Percentiles rank a stretch among this genome's conserved stretches.
These are phyloP conservation scores for Macrosoma leucophasiata DNA, from an alignment of 2,888 invertebrate genomes.

Conservation along the genomic window DNA sequence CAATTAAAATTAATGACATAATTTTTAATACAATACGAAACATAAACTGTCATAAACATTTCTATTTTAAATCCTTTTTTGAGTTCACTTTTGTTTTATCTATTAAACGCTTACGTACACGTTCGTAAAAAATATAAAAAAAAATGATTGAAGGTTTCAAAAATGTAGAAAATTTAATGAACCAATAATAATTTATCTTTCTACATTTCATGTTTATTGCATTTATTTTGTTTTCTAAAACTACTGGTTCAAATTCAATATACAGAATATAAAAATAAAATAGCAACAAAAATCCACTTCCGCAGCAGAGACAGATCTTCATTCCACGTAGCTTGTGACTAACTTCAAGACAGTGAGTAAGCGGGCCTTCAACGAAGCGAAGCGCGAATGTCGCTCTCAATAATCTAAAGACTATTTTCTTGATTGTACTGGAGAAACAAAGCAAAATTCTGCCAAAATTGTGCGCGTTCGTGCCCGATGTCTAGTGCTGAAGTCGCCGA, in stretches of 20 bases:
- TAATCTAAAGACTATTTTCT: conserved; percentile 64
- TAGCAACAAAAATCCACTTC: conserved; percentile 34
- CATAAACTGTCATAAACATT: no score
- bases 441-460: conserved; percentile 74
- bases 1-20: no score
- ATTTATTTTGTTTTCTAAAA: no score
- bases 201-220: no score
- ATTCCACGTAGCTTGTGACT: conserved; percentile 55
- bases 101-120: no score
- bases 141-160: no score
- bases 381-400: conserved; percentile 68
- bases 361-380: conserved; percentile 51
- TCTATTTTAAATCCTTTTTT: no score
- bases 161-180: no score
- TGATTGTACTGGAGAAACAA: conserved; percentile 59
- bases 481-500: conserved; percentile 94
- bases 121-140: no score
- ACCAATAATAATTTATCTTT: no score
- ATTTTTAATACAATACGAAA: no score
- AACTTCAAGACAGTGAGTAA: conserved; percentile 74
- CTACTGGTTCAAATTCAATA: conserved; percentile 6
- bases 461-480: conserved; percentile 88
- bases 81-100: no score
- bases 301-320: conserved; percentile 45
- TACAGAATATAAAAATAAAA: conserved; percentile 12